Conservation (phyloP, 2,113 vertebrate genomes). For the Pedionomus torquatus region DNA sequence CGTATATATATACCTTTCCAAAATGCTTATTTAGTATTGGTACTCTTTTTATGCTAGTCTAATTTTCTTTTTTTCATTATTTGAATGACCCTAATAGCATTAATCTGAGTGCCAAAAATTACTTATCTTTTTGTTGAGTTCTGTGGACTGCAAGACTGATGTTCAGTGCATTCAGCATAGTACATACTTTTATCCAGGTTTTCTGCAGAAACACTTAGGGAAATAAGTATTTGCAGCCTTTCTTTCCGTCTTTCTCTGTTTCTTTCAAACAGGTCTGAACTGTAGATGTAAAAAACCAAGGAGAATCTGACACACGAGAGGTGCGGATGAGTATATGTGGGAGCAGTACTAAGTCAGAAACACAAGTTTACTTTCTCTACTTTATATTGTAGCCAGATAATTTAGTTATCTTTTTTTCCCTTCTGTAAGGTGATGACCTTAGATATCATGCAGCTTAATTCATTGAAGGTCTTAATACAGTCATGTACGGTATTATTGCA, state of each 20-base stretch:
- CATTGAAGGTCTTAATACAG: not conserved
- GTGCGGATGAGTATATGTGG: not conserved
- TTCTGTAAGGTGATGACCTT: not conserved
- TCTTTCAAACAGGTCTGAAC: not conserved
- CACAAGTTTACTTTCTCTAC: not conserved
- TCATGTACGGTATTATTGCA: not conserved
- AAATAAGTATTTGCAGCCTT: not conserved
- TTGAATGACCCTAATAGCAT: not conserved
- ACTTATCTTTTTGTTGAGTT: not conserved
- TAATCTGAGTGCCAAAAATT: not conserved
- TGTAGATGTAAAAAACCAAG: not conserved
- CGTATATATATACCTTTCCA: not conserved
- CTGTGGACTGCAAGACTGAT: not conserved
- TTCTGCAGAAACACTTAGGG: not conserved
- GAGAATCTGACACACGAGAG: not conserved
- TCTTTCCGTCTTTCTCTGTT: not conserved
- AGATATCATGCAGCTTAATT: not conserved
- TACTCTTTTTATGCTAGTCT: not conserved
- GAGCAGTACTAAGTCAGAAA: not conserved
- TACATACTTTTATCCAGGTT: not conserved
- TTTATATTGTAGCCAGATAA: not conserved
- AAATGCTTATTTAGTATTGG: not conserved
- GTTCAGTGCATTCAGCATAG: not conserved
- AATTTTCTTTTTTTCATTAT: not conserved
- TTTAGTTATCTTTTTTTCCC: not conserved